phyloP scores from a whole-genome alignment of 2,113 vertebrate species.

The Cepphus grylle region DNA sequence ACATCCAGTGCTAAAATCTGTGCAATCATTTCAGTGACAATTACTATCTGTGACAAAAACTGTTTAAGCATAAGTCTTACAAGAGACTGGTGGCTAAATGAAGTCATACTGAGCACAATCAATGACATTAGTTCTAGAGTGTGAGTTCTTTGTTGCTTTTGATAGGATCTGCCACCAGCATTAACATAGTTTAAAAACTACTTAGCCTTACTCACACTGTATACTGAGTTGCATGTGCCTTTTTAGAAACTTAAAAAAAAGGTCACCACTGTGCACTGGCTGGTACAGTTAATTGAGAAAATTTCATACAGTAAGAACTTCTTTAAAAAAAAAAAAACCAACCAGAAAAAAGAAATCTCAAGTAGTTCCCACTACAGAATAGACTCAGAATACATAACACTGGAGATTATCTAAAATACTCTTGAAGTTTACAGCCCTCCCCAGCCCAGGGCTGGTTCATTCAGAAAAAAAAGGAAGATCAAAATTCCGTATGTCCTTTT shows the following conservation, averaged over 20 bases:
- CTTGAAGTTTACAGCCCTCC: not conserved
- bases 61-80: not conserved
- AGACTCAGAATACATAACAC: not conserved
- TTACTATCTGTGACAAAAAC: not conserved
- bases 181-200: not conserved
- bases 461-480: not conserved
- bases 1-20: not conserved
- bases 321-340: not conserved
- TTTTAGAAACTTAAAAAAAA: not conserved
- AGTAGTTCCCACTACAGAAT: not conserved
- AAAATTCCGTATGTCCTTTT: not conserved
- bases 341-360: not conserved
- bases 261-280: not conserved
- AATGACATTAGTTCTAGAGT: not conserved
- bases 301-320: not conserved
- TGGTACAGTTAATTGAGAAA: not conserved
- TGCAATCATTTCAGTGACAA: not conserved
- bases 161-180: not conserved
- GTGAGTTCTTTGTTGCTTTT: not conserved
- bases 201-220: not conserved
- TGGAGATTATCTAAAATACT: not conserved
- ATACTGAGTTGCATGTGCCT: not conserved
- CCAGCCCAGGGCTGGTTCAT: not conserved
- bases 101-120: conserved; percentile 17
- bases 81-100: not conserved